phyloP scores from a whole-genome alignment of 2,797 vertebrate species.

The Rallus crepitans region DNA sequence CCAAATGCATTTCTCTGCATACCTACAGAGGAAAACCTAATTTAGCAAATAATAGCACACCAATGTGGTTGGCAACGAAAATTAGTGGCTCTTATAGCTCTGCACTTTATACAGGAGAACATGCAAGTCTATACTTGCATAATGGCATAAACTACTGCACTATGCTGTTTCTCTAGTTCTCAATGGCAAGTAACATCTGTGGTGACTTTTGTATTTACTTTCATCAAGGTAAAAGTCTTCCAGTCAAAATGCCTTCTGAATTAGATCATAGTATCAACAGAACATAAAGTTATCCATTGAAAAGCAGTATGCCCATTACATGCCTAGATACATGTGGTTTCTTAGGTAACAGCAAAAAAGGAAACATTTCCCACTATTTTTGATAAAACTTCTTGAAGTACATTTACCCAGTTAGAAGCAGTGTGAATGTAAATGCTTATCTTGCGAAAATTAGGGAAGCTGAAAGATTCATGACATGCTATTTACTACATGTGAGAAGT shows the following conservation, averaged over 20 bases:
- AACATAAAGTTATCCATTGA: background rate
- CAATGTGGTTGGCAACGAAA: background rate
- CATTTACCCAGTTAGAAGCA: background rate
- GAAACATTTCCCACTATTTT: background rate
- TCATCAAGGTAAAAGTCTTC: background rate
- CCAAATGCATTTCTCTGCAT: background rate
- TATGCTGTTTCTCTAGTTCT: accelerated
- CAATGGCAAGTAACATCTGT: background rate
- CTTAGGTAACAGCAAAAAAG: background rate
- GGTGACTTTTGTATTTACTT: background rate
- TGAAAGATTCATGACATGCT: background rate
- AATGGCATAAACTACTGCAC: background rate
- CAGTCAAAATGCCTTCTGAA: background rate
- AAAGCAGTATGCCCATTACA: accelerated
- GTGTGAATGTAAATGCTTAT: background rate
- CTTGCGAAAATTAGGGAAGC: background rate
- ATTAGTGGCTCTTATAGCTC: background rate
- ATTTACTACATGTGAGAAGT: background rate
- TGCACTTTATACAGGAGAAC: accelerated
- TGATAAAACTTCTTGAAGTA: background rate
- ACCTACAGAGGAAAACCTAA: background rate
- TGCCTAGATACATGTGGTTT: background rate
- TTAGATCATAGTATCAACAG: background rate
- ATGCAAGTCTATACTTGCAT: accelerated
- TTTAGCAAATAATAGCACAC: background rate